A percentile compares a stretch with the other conserved stretches of the same genome.
phyloP scores from a whole-genome alignment of 1,140 invertebrate genomes.

The Drosophila bifasciata region DNA sequence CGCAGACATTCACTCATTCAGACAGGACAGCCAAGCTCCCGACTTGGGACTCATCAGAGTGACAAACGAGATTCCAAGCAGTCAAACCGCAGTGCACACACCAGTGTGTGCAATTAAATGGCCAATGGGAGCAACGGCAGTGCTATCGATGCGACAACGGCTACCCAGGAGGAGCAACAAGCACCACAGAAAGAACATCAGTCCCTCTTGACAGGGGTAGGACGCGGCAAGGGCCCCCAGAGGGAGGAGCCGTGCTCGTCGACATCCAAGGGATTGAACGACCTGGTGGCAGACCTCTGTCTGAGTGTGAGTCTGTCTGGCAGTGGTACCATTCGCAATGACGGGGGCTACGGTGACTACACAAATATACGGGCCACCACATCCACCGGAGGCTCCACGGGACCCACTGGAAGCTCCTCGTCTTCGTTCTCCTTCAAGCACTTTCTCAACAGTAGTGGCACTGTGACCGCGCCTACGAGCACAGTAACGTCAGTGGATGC shows the following conservation, averaged over 20 bases:
- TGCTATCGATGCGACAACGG: constrained; percentile 52
- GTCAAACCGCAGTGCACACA: neutral
- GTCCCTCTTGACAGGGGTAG: constrained; percentile 24
- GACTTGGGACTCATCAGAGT: neutral
- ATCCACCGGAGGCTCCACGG: constrained; percentile 9
- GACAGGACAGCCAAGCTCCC: neutral
- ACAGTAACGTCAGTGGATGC: constrained; percentile 76
- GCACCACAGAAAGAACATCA: constrained; percentile 40
- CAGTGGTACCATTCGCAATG: constrained; percentile 30
- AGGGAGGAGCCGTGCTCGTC: constrained; percentile 13
- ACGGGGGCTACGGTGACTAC: constrained; percentile 49
- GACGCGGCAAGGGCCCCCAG: constrained; percentile 22
- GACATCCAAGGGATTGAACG: constrained; percentile 47
- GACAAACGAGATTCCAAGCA: neutral
- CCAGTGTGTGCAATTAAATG: constrained; percentile 51
- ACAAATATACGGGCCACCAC: constrained; percentile 52
- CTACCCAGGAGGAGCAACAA: constrained; percentile 26
- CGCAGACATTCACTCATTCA: neutral
- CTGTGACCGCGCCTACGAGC: constrained; percentile 73
- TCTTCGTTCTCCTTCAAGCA: constrained; percentile 91
- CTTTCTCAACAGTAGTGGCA: constrained; percentile 86
- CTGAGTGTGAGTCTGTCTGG: constrained; percentile 29
- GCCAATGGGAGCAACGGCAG: constrained; percentile 74
- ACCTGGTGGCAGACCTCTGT: constrained; percentile 74
- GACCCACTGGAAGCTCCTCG: constrained; percentile 11